These are phyloP conservation scores for Trochalopteron elliotii DNA, from an alignment of 2,113 vertebrate species.

Conservation along the genomic window DNA sequence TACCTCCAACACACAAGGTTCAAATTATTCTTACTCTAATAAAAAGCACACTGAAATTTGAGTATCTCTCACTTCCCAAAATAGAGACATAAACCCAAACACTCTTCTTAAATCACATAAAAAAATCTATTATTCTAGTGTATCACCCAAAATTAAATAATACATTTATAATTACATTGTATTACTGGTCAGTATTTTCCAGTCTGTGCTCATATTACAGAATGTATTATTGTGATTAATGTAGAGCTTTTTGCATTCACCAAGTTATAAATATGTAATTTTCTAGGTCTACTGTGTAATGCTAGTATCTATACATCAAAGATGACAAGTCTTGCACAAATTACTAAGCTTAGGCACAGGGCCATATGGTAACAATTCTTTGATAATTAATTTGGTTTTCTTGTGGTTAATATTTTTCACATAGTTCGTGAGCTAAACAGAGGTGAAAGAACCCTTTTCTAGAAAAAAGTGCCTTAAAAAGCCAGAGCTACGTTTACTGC, in stretches of 20 bases:
- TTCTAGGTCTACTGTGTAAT: background rate
- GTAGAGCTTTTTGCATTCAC: background rate
- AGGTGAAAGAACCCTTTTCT: background rate
- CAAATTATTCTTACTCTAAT: background rate
- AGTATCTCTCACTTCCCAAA: background rate
- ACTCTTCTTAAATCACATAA: background rate
- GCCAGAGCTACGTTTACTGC: background rate
- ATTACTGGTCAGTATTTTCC: background rate
- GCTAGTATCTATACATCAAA: background rate
- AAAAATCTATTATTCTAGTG: background rate
- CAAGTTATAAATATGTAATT: background rate
- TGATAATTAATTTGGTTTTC: background rate
- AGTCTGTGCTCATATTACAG: background rate
- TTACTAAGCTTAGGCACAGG: background rate
- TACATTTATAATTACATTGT: background rate
- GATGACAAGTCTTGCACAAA: background rate
- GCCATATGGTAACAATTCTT: background rate
- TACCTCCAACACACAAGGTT: background rate
- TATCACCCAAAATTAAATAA: conserved; percentile 16
- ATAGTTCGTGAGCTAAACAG: background rate
- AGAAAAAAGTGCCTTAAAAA: background rate
- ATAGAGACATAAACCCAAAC: background rate
- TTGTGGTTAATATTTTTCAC: background rate
- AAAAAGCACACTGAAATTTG: background rate
- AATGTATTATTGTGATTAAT: background rate